phyloP scores from a whole-genome alignment of 2,797 vertebrate species.

The Phyllotis vaccarum region DNA sequence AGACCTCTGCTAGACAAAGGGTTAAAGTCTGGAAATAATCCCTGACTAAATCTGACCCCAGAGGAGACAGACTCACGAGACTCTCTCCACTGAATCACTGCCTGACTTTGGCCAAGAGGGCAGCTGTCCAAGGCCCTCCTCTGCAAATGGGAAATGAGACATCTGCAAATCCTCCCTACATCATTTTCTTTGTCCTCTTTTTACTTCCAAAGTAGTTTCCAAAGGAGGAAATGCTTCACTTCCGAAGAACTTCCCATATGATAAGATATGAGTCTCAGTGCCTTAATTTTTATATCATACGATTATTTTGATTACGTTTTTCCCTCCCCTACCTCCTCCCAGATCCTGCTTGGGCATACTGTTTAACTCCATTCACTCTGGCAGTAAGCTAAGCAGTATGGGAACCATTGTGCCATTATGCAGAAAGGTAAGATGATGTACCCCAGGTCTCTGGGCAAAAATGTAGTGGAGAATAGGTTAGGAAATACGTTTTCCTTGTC shows the following conservation, averaged over 20 bases:
- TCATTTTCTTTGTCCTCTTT: not conserved
- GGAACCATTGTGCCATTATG: not conserved
- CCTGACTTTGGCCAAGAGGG: not conserved
- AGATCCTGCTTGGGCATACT: not conserved
- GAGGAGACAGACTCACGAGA: not conserved
- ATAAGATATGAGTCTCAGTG: not conserved
- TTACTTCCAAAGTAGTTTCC: conserved; percentile 27
- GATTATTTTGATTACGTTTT: not conserved
- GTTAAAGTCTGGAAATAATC: not conserved
- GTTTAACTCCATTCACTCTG: not conserved
- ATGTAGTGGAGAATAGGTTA: not conserved
- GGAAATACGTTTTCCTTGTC: not conserved
- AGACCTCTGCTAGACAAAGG: not conserved
- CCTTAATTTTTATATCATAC: not conserved
- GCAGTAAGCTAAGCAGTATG: not conserved
- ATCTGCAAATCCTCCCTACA: not conserved
- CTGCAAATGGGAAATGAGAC: conserved; percentile 20
- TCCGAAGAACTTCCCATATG: conserved; percentile 8
- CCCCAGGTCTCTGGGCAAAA: not conserved
- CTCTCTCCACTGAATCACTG: not conserved
- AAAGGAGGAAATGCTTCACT: conserved; percentile 9
- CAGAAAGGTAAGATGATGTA: not conserved
- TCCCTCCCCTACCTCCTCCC: not conserved
- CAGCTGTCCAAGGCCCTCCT: not conserved
- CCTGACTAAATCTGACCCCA: not conserved